Evolutionary conservation across 2,797 vertebrate species (phyloP).

Genomic region (Furcifer pardalis): DNA sequence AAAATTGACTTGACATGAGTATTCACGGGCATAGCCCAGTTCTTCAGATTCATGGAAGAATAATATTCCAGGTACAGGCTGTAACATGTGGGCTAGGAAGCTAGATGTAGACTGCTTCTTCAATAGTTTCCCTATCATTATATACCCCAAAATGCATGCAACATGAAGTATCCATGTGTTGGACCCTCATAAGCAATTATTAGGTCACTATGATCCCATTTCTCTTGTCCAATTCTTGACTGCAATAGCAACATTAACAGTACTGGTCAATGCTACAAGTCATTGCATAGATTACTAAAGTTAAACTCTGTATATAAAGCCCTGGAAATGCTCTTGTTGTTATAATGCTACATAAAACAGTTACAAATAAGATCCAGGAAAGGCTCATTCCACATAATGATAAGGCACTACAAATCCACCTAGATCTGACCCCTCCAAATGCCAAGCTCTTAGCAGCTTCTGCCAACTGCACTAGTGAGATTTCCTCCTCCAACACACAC

Average conservation of each 20-base stretch:
- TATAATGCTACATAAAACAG: no score
- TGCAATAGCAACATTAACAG: no score
- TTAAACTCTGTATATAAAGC: not conserved
- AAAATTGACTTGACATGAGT: no score
- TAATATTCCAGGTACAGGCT: not conserved
- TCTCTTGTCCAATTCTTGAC: no score
- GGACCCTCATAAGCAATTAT: not conserved
- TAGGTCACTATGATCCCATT: no score
- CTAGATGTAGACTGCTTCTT: not conserved
- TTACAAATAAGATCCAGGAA: not conserved
- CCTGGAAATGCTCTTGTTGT: not conserved
- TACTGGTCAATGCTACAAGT: not conserved
- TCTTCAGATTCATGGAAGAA: no score
- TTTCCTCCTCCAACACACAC: no score
- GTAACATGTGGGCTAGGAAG: not conserved
- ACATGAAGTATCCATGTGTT: not conserved
- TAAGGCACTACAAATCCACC: not conserved
- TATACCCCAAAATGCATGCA: not conserved
- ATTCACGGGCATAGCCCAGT: no score
- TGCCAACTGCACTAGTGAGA: not conserved
- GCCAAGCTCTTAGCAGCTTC: not conserved
- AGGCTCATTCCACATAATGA: not conserved
- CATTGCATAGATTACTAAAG: not conserved
- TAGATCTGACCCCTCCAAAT: no score
- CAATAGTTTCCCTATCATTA: not conserved